Evolutionary conservation across 2,888 invertebrate genomes (phyloP).

Genomic region (Euproctis similis): DNA sequence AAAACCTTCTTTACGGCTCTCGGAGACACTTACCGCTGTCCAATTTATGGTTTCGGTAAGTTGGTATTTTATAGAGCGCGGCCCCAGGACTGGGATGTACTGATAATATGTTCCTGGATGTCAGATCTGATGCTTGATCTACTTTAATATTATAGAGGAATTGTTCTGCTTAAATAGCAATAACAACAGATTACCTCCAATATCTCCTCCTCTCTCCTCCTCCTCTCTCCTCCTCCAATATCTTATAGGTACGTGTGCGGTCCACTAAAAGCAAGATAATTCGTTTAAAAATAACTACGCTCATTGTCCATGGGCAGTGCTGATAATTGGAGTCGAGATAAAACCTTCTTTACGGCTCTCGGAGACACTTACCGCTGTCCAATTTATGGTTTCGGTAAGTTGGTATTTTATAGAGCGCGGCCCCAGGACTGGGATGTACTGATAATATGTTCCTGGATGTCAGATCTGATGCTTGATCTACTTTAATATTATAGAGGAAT

Average conservation of each 20-base stretch:
- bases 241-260: slow-evolving; percentile 28
- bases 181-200: no score
- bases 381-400: slow-evolving; percentile 4
- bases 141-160: no score
- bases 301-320: slow-evolving; percentile 16
- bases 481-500: no score
- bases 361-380: slow-evolving; percentile 5
- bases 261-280: slow-evolving; percentile 28
- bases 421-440: no score
- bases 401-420: not conserved
- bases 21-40: slow-evolving; percentile 4
- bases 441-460: no score
- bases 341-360: slow-evolving; percentile 15
- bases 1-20: slow-evolving; percentile 16
- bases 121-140: no score
- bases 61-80: not conserved
- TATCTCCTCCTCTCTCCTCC: no score
- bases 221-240: no score
- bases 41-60: slow-evolving; percentile 4
- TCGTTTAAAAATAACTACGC: slow-evolving; percentile 13
- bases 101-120: no score
- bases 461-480: no score
- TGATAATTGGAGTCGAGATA: slow-evolving; percentile 23
- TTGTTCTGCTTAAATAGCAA: no score
- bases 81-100: no score